Conservation (phyloP, 2,113 vertebrate species). For the Grammatotria lemairii region DNA sequence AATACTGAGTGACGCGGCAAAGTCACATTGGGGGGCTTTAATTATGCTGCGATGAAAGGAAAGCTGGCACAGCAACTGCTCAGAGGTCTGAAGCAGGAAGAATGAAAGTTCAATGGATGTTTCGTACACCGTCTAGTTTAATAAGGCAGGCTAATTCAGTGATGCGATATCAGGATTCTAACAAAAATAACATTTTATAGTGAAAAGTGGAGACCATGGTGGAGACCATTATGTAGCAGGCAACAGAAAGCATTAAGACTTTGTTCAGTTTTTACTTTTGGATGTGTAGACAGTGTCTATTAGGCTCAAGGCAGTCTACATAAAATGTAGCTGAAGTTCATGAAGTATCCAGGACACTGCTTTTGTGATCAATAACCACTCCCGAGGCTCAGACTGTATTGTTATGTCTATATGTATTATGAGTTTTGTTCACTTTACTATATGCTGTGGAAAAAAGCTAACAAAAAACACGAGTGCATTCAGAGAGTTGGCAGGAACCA, state of each 20-base stretch:
- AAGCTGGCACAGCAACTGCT: neutral
- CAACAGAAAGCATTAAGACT: neutral
- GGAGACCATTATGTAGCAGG: neutral
- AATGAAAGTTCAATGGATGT: neutral
- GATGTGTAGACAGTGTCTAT: neutral
- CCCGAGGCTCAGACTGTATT: neutral
- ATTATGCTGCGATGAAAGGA: conserved; percentile 30
- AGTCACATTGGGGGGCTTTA: conserved; percentile 16
- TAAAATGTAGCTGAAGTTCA: neutral
- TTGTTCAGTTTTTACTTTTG: neutral
- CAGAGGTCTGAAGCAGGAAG: neutral
- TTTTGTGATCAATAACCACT: neutral
- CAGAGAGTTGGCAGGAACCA: neutral
- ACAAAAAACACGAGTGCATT: neutral
- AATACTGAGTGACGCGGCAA: conserved; percentile 1
- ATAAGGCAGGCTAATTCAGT: neutral
- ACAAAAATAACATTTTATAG: neutral
- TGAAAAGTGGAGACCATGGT: neutral
- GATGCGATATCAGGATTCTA: neutral
- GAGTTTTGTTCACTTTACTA: neutral
- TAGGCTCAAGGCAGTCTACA: neutral
- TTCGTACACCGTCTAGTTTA: neutral
- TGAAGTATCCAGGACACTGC: neutral
- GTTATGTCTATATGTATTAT: neutral
- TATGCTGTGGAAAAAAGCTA: neutral